Conservation (phyloP, 2,113 vertebrate species). For the Motacilla alba region DNA sequence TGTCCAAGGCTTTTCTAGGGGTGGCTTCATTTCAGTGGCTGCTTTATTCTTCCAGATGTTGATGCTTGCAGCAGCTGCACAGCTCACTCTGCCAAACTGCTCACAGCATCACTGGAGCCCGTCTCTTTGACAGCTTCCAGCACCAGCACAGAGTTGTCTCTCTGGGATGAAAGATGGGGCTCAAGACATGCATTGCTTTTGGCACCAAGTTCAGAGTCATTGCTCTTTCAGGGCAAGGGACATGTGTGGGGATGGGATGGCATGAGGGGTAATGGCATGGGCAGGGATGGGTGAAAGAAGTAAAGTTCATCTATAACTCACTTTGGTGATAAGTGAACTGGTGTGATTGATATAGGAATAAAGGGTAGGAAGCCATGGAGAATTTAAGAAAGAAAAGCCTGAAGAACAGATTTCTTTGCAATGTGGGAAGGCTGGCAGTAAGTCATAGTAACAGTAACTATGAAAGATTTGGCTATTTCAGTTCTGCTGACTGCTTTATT, state of each 20-base stretch:
- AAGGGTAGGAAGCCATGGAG: background rate
- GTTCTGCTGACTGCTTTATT: conserved; percentile 34
- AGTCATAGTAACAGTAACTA: conserved; percentile 61
- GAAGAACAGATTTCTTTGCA: conserved; percentile 43
- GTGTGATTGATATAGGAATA: background rate
- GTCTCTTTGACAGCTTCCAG: fast-evolving
- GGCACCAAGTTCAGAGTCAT: background rate
- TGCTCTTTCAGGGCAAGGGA: background rate
- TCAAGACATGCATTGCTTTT: fast-evolving
- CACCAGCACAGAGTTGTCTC: background rate
- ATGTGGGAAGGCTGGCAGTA: conserved; percentile 48
- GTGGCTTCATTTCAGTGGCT: background rate
- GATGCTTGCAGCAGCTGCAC: fast-evolving
- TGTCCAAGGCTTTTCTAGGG: background rate
- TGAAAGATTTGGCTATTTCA: conserved; percentile 49
- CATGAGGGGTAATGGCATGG: too few relatives aligned
- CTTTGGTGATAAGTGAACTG: background rate
- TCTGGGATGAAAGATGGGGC: background rate
- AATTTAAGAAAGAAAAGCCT: conserved; percentile 4
- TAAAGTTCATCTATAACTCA: background rate
- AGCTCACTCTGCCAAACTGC: background rate
- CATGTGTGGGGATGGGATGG: background rate
- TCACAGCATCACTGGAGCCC: background rate
- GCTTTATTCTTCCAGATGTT: background rate
- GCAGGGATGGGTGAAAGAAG: background rate